Percentiles rank a stretch among this genome's conserved stretches.
Conservation (phyloP, 2,888 invertebrate species). For the Gymnosoma rotundatum region DNA sequence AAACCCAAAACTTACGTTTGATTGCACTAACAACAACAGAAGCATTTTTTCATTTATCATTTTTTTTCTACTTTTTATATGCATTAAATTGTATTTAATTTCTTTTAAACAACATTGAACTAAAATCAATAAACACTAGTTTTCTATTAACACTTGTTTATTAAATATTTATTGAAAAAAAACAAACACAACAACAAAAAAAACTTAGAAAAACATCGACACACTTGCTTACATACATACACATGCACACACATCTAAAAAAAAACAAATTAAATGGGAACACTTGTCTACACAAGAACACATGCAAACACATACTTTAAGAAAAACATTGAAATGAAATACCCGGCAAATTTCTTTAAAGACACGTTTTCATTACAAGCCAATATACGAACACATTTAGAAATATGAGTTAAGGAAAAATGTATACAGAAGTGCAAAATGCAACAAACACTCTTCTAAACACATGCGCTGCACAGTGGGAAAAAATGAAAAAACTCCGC, state of each 20-base stretch:
- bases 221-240: not conserved
- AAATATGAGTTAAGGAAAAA: constrained; percentile 13
- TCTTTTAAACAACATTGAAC: constrained; percentile 60
- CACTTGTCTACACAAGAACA: constrained; percentile 61
- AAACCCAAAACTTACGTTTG: constrained; percentile 27
- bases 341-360: constrained; percentile 64
- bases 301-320: constrained; percentile 15
- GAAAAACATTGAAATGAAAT: constrained; percentile 57
- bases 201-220: too few species aligned
- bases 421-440: constrained; percentile 5
- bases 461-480: not conserved
- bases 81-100: constrained; percentile 45
- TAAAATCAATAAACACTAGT: constrained; percentile 67
- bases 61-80: not conserved
- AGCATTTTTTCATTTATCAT: not conserved
- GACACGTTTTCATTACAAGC: constrained; percentile 49
- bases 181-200: not conserved
- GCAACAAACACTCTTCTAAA: not conserved
- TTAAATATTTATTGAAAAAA: constrained; percentile 58
- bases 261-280: constrained; percentile 51
- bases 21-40: not conserved
- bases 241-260: not conserved
- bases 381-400: constrained; percentile 17
- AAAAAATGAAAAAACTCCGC: not conserved
- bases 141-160: constrained; percentile 67